Conservation (phyloP, 2,797 vertebrate species). For the Acanthopagrus latus region DNA sequence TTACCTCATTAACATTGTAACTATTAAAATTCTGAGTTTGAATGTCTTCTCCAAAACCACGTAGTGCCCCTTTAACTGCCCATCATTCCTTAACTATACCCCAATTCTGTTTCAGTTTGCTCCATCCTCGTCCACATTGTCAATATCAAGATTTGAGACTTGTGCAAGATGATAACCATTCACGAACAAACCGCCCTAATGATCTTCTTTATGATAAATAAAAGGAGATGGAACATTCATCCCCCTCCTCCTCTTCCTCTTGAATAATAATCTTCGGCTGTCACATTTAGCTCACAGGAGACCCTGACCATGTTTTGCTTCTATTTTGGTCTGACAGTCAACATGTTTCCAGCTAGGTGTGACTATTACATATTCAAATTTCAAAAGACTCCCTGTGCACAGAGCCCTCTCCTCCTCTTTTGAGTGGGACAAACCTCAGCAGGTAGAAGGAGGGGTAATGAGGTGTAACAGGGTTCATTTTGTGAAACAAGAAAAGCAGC, state of each 20-base stretch:
- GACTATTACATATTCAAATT: conserved; percentile 62
- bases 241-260: conserved; percentile 8
- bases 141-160: background rate
- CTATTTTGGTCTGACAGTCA: conserved; percentile 27
- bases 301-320: conserved; percentile 15
- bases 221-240: background rate
- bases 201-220: background rate
- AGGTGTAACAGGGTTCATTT: conserved; percentile 37
- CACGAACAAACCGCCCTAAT: no score
- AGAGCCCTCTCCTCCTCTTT: conserved; percentile 7
- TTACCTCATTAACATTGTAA: no score
- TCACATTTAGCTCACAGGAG: conserved; percentile 14
- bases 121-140: background rate
- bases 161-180: background rate
- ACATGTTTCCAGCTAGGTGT: conserved; percentile 42
- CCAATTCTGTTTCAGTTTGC: no score
- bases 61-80: no score
- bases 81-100: no score
- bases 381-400: conserved; percentile 23
- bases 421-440: conserved; percentile 69
- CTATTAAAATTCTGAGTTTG: no score
- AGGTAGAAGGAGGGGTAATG: conserved; percentile 51
- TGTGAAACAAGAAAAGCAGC: conserved; percentile 40
- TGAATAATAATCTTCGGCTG: background rate
- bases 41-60: no score